Evolutionary conservation across 2,797 vertebrate genomes (phyloP), one percentile per base, ranked within the genome.

Genomic region (Sphenodon punctatus): DNA sequence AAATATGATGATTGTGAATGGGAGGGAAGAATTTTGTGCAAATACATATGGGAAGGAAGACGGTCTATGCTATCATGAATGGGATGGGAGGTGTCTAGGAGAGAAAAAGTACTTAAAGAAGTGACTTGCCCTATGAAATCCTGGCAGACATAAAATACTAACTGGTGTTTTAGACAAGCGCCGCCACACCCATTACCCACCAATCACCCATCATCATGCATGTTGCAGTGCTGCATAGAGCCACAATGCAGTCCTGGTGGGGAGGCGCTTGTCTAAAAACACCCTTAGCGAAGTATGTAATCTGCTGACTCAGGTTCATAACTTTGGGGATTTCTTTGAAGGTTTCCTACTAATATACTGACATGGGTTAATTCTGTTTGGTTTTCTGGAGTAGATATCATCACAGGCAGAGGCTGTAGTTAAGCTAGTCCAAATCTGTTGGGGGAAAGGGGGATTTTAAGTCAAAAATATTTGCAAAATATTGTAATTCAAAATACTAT

Each of bases 1-100:
- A 68, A 61, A 32, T 11, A 1, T 3, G 23, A 34, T 0, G 0
- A 11, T 9, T 77, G 60, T n/a, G 48, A 6, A 70, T 30, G 7
- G 25, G 10, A 39, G 6, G 8, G 53, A 30, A 56, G 2, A 8
- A 75, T 42, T 7, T 1, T 1, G 1, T 53, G 49, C 61, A 22
- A 20, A n/a, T 10, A 30, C 12, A 48, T n/a, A 9, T 49, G 39
- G 42, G 13, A 76, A 71, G 12, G 25, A 83, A 55, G 19, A 22
- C 78, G 20, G 3, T 11, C 3, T 25, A 10, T 10, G 3, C 3
- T 8, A 1, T 32, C 71, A 30, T 14, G 51, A 48, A 14, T n/a
- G 25, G 53, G 8, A 67, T 80, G 59, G 14, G 16, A 22, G 32
- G 12, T 3, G 51, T 45, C 30, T 67, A 3, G 2, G 64, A 41